These are phyloP conservation scores for Calypte anna DNA, from an alignment of 2,113 vertebrate genomes.

Conservation along the genomic window DNA sequence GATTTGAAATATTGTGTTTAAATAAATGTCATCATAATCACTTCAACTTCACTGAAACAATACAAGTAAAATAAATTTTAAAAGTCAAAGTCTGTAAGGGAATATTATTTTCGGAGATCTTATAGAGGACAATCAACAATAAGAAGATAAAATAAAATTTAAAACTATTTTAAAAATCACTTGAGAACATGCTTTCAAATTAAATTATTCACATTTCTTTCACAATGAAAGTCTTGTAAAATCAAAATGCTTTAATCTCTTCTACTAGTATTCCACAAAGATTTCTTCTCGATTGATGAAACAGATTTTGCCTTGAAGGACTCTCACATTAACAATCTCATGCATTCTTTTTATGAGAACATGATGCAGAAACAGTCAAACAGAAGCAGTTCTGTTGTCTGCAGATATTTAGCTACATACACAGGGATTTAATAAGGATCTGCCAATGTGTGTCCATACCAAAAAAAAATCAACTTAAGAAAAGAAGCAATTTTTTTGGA, in stretches of 20 bases:
- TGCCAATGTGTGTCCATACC: not conserved
- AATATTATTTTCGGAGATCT: not conserved
- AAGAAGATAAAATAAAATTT: not conserved
- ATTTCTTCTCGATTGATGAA: conserved; percentile 36
- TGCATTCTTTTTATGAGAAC: conserved; percentile 30
- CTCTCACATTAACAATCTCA: conserved; percentile 36
- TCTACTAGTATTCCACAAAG: conserved; percentile 27
- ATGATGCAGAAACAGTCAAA: not conserved
- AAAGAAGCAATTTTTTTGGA: conserved; percentile 3
- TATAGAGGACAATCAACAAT: not conserved
- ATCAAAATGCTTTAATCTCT: conserved; percentile 42
- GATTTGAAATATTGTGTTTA: not conserved
- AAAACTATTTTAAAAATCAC: not conserved
- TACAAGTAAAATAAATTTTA: not conserved
- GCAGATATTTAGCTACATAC: not conserved
- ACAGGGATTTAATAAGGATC: not conserved
- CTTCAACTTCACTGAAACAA: not conserved
- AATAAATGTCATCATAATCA: not conserved
- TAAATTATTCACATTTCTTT: conserved; percentile 48
- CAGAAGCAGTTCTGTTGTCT: not conserved
- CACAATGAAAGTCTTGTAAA: not conserved
- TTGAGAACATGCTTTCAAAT: conserved; percentile 24
- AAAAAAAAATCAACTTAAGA: conserved; percentile 27
- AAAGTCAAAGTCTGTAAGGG: not conserved
- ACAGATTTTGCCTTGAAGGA: conserved; percentile 7